Conservation (phyloP, 2,797 vertebrate genomes). For the Intellagama lesueurii region DNA sequence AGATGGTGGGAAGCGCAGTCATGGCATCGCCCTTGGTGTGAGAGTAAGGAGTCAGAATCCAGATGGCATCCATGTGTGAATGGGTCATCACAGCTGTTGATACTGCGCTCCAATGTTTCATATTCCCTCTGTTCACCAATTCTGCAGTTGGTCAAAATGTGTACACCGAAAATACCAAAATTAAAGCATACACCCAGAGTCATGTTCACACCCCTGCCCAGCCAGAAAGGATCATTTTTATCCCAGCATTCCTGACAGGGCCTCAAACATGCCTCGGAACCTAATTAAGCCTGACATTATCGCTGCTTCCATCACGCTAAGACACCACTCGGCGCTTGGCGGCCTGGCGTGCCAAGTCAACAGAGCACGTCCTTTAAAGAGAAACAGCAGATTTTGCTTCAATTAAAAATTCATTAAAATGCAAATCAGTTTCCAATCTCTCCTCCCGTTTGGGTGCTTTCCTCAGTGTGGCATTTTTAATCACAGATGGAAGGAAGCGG, state of each 20-base stretch:
- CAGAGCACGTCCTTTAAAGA: constrained; percentile 81
- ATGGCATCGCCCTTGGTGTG: not conserved
- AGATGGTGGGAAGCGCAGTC: too few species aligned
- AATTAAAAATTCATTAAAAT: constrained; percentile 90
- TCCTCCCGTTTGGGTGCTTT: constrained; percentile 66
- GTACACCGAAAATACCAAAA: not conserved
- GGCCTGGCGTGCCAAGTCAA: constrained; percentile 80
- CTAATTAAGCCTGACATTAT: constrained; percentile 83
- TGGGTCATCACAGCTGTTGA: not conserved
- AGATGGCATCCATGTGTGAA: not conserved
- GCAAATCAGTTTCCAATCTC: constrained; percentile 81
- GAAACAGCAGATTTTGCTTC: constrained; percentile 86
- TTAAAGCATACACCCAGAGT: not conserved
- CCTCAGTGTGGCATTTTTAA: constrained; percentile 72
- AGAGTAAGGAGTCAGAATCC: not conserved
- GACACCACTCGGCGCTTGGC: constrained; percentile 79
- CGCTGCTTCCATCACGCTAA: constrained; percentile 83
- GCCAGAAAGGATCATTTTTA: constrained; percentile 28
- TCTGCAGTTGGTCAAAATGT: too few species aligned
- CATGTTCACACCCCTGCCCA: not conserved
- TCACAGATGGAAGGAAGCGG: constrained; percentile 71
- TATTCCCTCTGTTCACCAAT: not conserved
- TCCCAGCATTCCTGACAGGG: constrained; percentile 39
- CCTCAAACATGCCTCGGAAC: constrained; percentile 72
- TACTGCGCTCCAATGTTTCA: not conserved